Conservation (phyloP, 1,140 invertebrate species). For the Lucilia sericata region DNA sequence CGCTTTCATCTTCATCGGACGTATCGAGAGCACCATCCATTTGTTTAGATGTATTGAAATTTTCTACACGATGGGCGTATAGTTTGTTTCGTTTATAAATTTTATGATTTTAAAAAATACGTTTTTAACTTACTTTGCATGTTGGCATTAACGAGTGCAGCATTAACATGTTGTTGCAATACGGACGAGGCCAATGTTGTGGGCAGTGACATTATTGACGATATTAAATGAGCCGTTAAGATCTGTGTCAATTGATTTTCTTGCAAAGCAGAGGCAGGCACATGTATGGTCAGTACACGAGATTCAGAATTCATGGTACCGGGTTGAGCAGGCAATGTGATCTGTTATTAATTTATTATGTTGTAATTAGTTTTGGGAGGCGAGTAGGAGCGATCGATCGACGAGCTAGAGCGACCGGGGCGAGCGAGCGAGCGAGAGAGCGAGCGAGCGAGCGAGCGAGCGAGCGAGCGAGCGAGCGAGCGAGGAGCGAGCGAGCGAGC, state of each 20-base stretch:
- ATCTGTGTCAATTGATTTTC: conserved; percentile 74
- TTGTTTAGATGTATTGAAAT: conserved; percentile 59
- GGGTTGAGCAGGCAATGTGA: conserved; percentile 76
- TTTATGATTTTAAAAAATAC: background rate
- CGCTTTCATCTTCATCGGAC: conserved; percentile 80
- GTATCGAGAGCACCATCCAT: conserved; percentile 82
- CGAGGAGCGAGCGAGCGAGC: too few relatives aligned
- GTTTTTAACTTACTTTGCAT: conserved; percentile 59
- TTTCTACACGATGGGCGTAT: conserved; percentile 52
- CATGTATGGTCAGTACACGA: conserved; percentile 83
- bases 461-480: too few relatives aligned
- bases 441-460: too few relatives aligned
- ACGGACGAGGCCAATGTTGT: conserved; percentile 81
- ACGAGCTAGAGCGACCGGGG: too few relatives aligned
- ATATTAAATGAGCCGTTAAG: conserved; percentile 85
- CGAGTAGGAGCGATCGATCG: too few relatives aligned
- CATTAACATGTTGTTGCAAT: conserved; percentile 88
- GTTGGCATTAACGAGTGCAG: conserved; percentile 75
- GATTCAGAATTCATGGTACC: conserved; percentile 76
- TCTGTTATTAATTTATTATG: conserved; percentile 50
- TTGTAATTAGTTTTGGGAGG: too few relatives aligned
- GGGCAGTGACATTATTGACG: conserved; percentile 86
- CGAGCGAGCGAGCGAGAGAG: too few relatives aligned
- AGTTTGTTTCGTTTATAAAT: background rate
- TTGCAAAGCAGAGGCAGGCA: conserved; percentile 84